phyloP scores from a whole-genome alignment of 2,113 vertebrate species.

The Cephalopholis sonnerati region DNA sequence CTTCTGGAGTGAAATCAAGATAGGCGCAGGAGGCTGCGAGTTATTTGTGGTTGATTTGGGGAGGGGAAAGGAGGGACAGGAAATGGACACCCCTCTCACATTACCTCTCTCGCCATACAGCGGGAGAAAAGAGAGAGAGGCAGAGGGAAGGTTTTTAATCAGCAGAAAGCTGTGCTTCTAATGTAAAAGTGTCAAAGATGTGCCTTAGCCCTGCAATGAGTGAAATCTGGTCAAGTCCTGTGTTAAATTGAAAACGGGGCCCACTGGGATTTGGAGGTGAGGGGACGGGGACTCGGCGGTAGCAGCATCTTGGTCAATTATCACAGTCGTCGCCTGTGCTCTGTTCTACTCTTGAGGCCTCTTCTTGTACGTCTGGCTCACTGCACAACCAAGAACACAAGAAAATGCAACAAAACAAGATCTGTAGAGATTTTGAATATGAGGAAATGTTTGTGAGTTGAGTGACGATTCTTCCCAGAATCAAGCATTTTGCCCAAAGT shows the following conservation, averaged over 20 bases:
- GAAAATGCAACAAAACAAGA: neutral
- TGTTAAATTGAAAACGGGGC: constrained; percentile 85
- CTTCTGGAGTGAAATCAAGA: constrained; percentile 81
- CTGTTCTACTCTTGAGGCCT: constrained; percentile 23
- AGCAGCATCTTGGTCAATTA: constrained; percentile 77
- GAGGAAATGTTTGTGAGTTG: neutral
- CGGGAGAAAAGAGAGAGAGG: constrained; percentile 33
- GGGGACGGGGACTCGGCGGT: constrained; percentile 57
- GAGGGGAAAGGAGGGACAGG: constrained; percentile 68
- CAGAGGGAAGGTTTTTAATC: constrained; percentile 76
- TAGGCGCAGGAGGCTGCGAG: constrained; percentile 73
- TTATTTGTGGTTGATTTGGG: constrained; percentile 82
- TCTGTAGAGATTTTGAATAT: neutral
- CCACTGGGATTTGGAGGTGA: constrained; percentile 79
- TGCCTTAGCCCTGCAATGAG: constrained; percentile 64
- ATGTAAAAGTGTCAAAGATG: constrained; percentile 84
- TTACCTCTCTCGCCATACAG: constrained; percentile 65
- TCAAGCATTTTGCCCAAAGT: neutral
- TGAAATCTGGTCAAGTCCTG: constrained; percentile 75
- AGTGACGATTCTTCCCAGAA: neutral
- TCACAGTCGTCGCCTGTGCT: constrained; percentile 65
- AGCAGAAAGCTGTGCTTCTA: constrained; percentile 69
- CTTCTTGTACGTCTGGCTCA: neutral
- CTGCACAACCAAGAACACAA: constrained; percentile 22
- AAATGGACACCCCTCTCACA: constrained; percentile 79